Base-by-base conservation (phyloP, 64 coral and sea anemone species). In the Hydrozoanthus tunicans region DNA sequence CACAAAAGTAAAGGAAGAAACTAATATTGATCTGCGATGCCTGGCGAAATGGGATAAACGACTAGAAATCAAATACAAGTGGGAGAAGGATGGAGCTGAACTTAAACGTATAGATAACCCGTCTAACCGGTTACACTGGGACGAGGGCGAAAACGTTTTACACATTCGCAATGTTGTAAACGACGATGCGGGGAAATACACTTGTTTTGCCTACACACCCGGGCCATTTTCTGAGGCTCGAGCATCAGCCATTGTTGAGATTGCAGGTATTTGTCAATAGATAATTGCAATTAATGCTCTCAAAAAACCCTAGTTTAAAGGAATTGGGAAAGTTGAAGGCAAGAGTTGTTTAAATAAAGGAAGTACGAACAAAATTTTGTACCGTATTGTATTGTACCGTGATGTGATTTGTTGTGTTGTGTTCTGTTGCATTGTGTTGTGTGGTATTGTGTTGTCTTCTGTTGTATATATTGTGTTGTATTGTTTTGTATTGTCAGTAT, bases 141-240 rank as follows among this genome's bases (percentile, higher is more conserved):
- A 81, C 6, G 85, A 93, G 25, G 43, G 11, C 10, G 58, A 13
- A 77, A 84, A 68, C 32, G 54, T 94, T 20, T 70, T 94, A 52
- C 63, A 59, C 3, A 56, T 94, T 68, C 56, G 59, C 3, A 66
- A 78, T 58, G 65, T 94, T 9, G 65, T 59, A 7, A 55, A 58
- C 52, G 69, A 94, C 12, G 93, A 94, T 75, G 59, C 89, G 5
- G 93, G 93, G 3, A 77, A 78, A 13, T 94, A 94, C 88, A 94
- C 79, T 13, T 94, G 93, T 32, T 5, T 94, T 53, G 93, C 62
- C 6, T 91, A 9, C 3, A 94, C 93, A 25, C 79, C 89, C 11
- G 79, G 86, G 3, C 81, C 71, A 14, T 56, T 10, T 67, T 94
- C 93, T 6, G 93, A 94, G 43, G 93, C 89, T 57, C 71, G 24